Evolutionary conservation across 2,113 vertebrate species (phyloP).

Genomic region (Sclerurus mexicanus): DNA sequence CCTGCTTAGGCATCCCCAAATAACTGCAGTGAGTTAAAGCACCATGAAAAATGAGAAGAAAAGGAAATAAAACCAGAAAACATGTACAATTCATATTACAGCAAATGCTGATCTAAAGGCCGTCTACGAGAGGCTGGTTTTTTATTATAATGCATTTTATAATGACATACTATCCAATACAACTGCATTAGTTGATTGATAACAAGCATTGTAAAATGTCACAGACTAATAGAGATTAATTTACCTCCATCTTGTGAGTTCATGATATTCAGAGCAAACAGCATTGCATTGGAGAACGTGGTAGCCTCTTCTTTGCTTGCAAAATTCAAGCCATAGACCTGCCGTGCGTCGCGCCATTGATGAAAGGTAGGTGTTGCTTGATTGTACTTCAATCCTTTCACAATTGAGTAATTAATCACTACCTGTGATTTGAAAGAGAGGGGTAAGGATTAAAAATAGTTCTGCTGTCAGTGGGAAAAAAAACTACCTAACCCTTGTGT

Average conservation of each 20-base stretch:
- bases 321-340: slow-evolving; percentile 97
- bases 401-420: slow-evolving; percentile 99
- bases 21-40: background rate
- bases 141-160: background rate
- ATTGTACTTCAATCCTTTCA: slow-evolving; percentile 98
- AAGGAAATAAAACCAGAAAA: background rate
- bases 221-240: background rate
- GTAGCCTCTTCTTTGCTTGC: slow-evolving; percentile 98
- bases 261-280: slow-evolving; percentile 96
- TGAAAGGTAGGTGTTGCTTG: slow-evolving; percentile 98
- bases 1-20: background rate
- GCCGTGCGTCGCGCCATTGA: slow-evolving; percentile 97
- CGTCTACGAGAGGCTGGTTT: background rate
- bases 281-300: slow-evolving; percentile 97
- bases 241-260: slow-evolving; percentile 96
- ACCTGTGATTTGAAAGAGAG: slow-evolving; percentile 79
- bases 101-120: background rate
- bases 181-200: background rate
- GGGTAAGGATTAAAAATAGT: background rate
- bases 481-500: background rate
- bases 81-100: background rate
- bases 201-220: background rate
- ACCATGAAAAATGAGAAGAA: background rate
- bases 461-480: background rate
- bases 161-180: background rate